Percentiles rank a stretch among this genome's conserved stretches.
These are phyloP conservation scores for Desoria tigrina DNA, from an alignment of 2,888 invertebrate genomes.

Conservation along the genomic window DNA sequence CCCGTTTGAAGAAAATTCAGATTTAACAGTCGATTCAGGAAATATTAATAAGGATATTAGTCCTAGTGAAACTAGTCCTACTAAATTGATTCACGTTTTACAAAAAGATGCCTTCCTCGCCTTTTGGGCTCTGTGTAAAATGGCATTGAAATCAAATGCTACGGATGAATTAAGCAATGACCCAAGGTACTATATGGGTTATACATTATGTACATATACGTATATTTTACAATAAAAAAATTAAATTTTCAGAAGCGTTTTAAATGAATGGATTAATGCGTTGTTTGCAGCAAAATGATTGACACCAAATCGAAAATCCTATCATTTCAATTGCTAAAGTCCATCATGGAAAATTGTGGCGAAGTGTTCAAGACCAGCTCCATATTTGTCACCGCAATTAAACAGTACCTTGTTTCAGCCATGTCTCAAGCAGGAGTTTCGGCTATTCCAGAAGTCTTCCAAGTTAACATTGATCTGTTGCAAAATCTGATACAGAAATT, in stretches of 20 bases:
- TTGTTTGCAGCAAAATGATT: slow-evolving; percentile 3
- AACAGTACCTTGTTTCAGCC: slow-evolving; percentile 96
- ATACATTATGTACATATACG: background rate
- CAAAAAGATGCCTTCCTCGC: slow-evolving; percentile 99
- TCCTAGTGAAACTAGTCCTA: slow-evolving; percentile 55
- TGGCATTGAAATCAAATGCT: slow-evolving; percentile 90
- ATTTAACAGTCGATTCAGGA: no score
- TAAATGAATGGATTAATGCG: background rate
- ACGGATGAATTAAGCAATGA: slow-evolving; percentile 95
- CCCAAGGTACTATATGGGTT: slow-evolving; percentile 57
- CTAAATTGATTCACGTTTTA: slow-evolving; percentile 89
- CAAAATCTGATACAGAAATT: slow-evolving; percentile 92
- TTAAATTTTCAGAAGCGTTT: background rate
- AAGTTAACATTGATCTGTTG: slow-evolving; percentile 93
- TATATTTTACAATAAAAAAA: background rate
- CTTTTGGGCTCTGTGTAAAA: slow-evolving; percentile 95
- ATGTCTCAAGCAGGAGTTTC: slow-evolving; percentile 97
- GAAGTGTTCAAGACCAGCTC: slow-evolving; percentile 93
- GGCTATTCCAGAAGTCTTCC: slow-evolving; percentile 95
- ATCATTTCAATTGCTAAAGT: slow-evolving; percentile 88
- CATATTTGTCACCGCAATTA: slow-evolving; percentile 97
- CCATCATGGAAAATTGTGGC: slow-evolving; percentile 95
- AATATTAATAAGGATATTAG: no score
- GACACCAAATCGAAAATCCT: slow-evolving; percentile 94
- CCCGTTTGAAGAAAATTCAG: no score